Evolutionary conservation across 2,113 vertebrate genomes (phyloP).

Genomic region (Gnathonemus echidnorhynchus): DNA sequence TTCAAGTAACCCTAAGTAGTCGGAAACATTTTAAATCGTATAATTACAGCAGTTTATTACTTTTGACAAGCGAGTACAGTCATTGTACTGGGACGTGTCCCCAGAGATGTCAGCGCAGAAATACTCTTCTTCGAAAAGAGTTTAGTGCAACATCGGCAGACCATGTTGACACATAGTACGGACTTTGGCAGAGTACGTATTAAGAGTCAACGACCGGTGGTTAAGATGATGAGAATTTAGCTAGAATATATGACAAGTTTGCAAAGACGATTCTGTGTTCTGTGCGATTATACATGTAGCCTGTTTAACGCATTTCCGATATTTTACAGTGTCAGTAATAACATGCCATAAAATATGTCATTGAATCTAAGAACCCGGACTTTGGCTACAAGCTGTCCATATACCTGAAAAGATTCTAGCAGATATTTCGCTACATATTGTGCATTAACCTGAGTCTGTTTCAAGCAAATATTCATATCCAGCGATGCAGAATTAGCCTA

Average conservation of each 20-base stretch:
- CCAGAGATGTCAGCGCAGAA: not conserved
- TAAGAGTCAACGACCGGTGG: not conserved
- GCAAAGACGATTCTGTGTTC: not conserved
- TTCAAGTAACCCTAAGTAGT: not conserved
- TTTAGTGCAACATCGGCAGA: not conserved
- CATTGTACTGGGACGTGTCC: not conserved
- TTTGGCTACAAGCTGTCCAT: not conserved
- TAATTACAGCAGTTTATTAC: not conserved
- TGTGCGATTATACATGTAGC: not conserved
- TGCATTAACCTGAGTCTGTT: not conserved
- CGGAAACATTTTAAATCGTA: not conserved
- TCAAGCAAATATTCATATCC: not conserved
- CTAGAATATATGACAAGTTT: not conserved
- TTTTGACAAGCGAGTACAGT: not conserved
- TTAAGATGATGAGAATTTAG: not conserved
- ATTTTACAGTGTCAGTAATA: not conserved
- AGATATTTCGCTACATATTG: not conserved
- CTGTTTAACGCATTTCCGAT: not conserved
- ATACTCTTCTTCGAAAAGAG: not conserved
- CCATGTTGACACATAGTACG: not conserved
- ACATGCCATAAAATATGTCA: not conserved
- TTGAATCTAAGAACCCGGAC: not conserved
- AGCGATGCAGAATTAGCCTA: not conserved
- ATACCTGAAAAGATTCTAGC: not conserved
- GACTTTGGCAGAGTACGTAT: not conserved